Evolutionary conservation across 2,888 invertebrate species (phyloP).

Genomic region (Scotopteryx bipunctaria): DNA sequence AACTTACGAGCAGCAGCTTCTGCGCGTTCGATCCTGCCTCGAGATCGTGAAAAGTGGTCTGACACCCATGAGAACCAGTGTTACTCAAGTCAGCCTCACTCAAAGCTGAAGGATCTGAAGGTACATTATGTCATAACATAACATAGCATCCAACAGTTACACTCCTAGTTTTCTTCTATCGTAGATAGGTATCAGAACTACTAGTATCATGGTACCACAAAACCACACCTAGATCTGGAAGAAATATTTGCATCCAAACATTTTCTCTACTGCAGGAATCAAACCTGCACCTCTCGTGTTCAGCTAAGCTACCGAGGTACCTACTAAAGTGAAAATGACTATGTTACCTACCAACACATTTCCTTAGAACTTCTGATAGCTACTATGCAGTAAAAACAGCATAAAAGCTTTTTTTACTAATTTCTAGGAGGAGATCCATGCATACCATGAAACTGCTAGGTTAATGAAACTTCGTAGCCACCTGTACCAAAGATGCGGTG

Average conservation of each 20-base stretch:
- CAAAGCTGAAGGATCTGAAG: conserved; percentile 66
- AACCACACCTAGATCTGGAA: too few species aligned
- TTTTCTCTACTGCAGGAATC: too few species aligned
- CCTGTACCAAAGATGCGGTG: conserved; percentile 67
- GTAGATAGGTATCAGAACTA: too few species aligned
- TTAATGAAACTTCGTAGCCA: conserved; percentile 55
- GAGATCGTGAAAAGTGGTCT: conserved; percentile 51
- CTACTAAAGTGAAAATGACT: too few species aligned
- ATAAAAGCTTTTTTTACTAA: neutral
- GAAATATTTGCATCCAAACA: too few species aligned
- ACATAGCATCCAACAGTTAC: neutral
- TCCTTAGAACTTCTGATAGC: too few species aligned
- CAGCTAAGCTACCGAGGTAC: too few species aligned
- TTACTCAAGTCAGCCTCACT: conserved; percentile 63
- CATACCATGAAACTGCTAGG: conserved; percentile 62
- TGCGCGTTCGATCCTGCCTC: conserved; percentile 51
- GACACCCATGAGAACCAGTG: conserved; percentile 56
- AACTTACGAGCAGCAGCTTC: conserved; percentile 50
- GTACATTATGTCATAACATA: conserved; percentile 44
- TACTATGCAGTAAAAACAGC: too few species aligned
- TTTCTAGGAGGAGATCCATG: conserved; percentile 74
- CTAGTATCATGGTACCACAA: too few species aligned
- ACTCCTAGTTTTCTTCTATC: neutral
- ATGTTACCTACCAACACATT: too few species aligned
- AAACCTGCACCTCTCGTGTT: too few species aligned